Evolutionary conservation across 2,113 vertebrate genomes (phyloP).

Genomic region (Oceanodroma tethys): DNA sequence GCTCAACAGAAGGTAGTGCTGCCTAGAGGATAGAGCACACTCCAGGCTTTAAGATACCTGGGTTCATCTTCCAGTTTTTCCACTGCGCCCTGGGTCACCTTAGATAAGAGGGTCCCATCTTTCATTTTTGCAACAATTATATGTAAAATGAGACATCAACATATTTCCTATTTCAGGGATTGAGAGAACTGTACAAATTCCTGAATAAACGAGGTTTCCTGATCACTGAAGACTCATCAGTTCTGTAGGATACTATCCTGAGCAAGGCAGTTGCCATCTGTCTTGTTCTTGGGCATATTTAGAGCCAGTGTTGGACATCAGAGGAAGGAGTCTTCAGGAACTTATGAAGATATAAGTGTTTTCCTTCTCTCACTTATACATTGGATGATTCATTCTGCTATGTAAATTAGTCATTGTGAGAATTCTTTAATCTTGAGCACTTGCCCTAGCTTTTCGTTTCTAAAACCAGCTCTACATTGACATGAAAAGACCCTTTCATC

Average conservation of each 20-base stretch:
- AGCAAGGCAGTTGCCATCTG: not conserved
- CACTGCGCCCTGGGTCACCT: not conserved
- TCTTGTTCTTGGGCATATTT: not conserved
- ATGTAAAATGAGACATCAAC: not conserved
- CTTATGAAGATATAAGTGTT: not conserved
- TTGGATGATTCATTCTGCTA: not conserved
- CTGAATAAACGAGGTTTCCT: not conserved
- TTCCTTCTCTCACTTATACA: not conserved
- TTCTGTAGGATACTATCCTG: not conserved
- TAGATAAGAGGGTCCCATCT: not conserved
- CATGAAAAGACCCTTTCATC: not conserved
- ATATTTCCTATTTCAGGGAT: not conserved
- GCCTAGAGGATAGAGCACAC: not conserved
- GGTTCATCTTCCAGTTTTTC: not conserved
- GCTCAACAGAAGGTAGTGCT: not conserved
- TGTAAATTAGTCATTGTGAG: not conserved
- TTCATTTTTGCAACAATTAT: not conserved
- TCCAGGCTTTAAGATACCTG: not conserved
- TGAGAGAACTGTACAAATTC: not conserved
- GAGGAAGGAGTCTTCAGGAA: not conserved
- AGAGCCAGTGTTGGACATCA: not conserved
- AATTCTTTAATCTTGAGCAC: not conserved
- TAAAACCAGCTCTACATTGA: not conserved
- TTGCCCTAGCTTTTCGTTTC: not conserved
- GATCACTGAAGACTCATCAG: not conserved